A percentile compares a stretch with the other conserved stretches of the same genome.
Conservation (phyloP, 2,888 invertebrate species). For the Apamea epomidion region DNA sequence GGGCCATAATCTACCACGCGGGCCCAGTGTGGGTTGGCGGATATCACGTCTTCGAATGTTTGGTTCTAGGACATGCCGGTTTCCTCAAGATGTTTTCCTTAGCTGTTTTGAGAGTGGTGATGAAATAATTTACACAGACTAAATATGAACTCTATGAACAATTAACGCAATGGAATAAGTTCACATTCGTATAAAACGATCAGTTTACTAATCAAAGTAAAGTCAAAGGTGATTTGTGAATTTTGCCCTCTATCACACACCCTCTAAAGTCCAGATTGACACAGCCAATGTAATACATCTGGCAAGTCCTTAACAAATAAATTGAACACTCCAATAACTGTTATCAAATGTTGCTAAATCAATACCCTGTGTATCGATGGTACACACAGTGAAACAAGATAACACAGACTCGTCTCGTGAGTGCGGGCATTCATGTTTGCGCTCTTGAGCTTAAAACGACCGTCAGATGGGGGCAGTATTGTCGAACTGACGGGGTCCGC, state of each 20-base stretch:
- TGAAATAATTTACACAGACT: too few species aligned
- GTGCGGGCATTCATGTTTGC: conserved; percentile 46
- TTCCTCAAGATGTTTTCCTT: too few species aligned
- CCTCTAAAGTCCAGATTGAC: neutral
- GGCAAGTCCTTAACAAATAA: conserved; percentile 24
- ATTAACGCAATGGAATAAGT: neutral
- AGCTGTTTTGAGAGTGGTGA: too few species aligned
- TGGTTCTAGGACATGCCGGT: too few species aligned
- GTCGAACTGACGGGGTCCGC: too few species aligned
- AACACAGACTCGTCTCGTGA: conserved; percentile 53
- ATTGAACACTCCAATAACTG: conserved; percentile 24
- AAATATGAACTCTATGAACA: neutral
- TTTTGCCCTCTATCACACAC: too few species aligned
- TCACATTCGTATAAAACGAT: neutral
- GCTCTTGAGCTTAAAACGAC: conserved; percentile 47
- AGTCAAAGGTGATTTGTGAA: neutral
- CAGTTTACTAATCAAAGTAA: neutral
- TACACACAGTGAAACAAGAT: conserved; percentile 53
- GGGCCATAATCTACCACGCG: too few species aligned
- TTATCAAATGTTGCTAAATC: conserved; percentile 67
- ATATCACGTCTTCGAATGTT: too few species aligned
- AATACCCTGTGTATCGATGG: conserved; percentile 65
- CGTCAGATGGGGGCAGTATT: conserved; percentile 22
- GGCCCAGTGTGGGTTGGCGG: too few species aligned
- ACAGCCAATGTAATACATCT: conserved; percentile 9